Evolutionary conservation across 2,113 vertebrate genomes (phyloP), one percentile per base, ranked within the genome.

Genomic region (Danionella cerebrum): DNA sequence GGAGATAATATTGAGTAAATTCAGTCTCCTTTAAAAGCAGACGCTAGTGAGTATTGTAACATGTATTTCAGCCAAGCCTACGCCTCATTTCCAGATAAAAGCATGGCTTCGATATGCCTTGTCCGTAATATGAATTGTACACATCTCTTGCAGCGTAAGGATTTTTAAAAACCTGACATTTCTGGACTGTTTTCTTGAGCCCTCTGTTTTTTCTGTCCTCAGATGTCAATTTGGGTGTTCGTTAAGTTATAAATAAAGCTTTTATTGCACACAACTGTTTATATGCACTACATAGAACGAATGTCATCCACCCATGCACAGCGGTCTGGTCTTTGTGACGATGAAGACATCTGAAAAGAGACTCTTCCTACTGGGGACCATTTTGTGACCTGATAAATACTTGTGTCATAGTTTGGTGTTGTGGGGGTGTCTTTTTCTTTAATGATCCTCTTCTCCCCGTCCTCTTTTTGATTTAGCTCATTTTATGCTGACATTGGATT

Each of bases 401-500:
- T 66, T 52, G 36, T 51, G 24, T 71, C 54, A 51, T 69, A 19
- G 21, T 18, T 67, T 55, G 65, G 19, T 63, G 45, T 51, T 54
- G 48, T 69, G 27, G 21, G 27, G 27, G 21, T 44, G 41, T 74
- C 29, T 24, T 68, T 50, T 59, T 47, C 19, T 33, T 14, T 48
- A 35, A 48, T 48, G 60, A 48, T 45, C n/a, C 25, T 55, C 42
- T 65, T 65, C 42, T 38, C 4, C 18, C n/a, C 25, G 19, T 16
- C 16, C 19, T 14, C 1, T 60, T 45, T 51, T 51, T 51, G 2
- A 7, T 60, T 60, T 70, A 24, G n/a, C 57, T 67, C 48, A 79
- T 86, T 85, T 89, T 88, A 89, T 60, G 16, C 35, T 16, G 18
- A 35, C 35, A 44, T 21, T 33, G 39, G 36, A 52, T 48, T 69